Evolutionary conservation across 2,797 vertebrate species (phyloP).

Genomic region (Macroramphosus scolopax): DNA sequence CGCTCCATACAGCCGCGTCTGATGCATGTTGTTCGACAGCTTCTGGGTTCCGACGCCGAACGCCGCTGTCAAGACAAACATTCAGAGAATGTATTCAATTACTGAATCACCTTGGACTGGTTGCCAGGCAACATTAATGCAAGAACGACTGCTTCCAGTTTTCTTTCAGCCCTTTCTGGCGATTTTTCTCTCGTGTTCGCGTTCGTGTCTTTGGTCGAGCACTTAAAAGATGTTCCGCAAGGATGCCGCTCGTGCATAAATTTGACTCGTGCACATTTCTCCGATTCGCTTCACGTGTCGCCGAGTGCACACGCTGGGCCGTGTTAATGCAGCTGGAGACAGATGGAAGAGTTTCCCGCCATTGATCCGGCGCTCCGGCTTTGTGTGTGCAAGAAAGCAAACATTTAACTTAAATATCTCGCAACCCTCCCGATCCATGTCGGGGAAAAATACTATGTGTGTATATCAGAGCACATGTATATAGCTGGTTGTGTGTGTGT

Average conservation of each 20-base stretch:
- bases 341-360: no score
- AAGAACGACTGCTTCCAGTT: slow-evolving; percentile 54
- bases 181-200: slow-evolving; percentile 63
- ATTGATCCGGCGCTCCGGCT: slow-evolving; percentile 28
- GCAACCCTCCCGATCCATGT: not conserved
- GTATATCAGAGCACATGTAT: not conserved
- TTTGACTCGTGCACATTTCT: no score
- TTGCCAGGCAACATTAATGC: slow-evolving; percentile 69
- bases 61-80: slow-evolving; percentile 45
- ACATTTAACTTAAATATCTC: not conserved
- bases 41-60: slow-evolving; percentile 7
- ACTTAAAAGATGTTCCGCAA: no score
- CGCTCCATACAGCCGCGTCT: slow-evolving; percentile 3
- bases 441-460: not conserved
- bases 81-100: slow-evolving; percentile 54
- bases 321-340: no score
- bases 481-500: not conserved
- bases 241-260: no score
- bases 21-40: slow-evolving; percentile 19
- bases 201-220: no score
- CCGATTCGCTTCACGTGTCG: no score
- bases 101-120: slow-evolving; percentile 62
- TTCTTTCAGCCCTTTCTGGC: slow-evolving; percentile 40
- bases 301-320: no score
- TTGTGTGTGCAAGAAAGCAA: slow-evolving; percentile 1